Percentiles rank a stretch among this genome's conserved stretches.
phyloP scores from a whole-genome alignment of 1,140 invertebrate species.

The Drosophila sp. region DNA sequence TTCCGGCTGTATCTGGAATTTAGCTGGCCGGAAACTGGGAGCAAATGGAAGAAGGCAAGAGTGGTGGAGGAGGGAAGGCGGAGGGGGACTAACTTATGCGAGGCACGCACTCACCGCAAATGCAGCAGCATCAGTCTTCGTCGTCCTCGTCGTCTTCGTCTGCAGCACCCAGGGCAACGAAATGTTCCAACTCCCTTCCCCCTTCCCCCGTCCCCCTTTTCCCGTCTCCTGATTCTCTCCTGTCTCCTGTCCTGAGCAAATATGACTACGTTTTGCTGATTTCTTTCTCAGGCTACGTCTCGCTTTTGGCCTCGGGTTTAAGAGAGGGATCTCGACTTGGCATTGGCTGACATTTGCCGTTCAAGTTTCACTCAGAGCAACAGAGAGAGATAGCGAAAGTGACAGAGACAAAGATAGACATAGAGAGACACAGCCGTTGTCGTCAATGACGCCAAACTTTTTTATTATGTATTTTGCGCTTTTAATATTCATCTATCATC shows the following conservation, averaged over 20 bases:
- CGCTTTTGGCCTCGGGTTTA: slow-evolving; percentile 17
- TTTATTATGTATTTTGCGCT: slow-evolving; percentile 80
- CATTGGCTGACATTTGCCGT: slow-evolving; percentile 9
- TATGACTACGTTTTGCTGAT: slow-evolving; percentile 63
- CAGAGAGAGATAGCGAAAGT: slow-evolving; percentile 1
- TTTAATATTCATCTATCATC: slow-evolving; percentile 83
- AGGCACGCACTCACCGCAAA: slow-evolving; percentile 81
- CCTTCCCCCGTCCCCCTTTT: background rate
- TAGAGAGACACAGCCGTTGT: slow-evolving; percentile 45
- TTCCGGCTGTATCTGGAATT: slow-evolving; percentile 43
- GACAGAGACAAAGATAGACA: background rate
- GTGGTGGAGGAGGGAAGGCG: no score
- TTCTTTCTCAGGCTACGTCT: slow-evolving; percentile 35
- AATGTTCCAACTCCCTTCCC: slow-evolving; percentile 4
- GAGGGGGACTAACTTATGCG: slow-evolving; percentile 71
- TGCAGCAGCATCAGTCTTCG: slow-evolving; percentile 79
- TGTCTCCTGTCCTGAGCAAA: slow-evolving; percentile 49
- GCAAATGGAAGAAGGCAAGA: background rate
- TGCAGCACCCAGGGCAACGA: slow-evolving; percentile 54
- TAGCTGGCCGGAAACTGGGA: slow-evolving; percentile 6
- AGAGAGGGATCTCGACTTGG: slow-evolving; percentile 3
- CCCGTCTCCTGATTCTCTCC: slow-evolving; percentile 14
- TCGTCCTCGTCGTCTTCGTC: slow-evolving; percentile 33
- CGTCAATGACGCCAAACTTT: slow-evolving; percentile 74
- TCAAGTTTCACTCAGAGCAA: slow-evolving; percentile 43